Conservation (phyloP, 92 coral and sea anemone genomes). For the Bergia sp. region DNA sequence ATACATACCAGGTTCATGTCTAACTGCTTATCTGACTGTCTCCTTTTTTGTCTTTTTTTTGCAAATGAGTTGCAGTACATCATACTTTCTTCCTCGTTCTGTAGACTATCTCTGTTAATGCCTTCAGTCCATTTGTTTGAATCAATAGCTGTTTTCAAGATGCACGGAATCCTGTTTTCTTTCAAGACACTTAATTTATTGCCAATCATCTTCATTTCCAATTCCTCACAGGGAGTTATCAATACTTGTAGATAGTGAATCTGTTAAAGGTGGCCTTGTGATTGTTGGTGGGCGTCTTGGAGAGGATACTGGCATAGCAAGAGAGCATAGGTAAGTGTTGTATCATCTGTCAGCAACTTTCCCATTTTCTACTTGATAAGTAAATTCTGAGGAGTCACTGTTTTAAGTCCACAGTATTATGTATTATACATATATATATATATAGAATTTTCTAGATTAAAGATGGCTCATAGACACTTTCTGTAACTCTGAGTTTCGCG, state of each 20-base stretch:
- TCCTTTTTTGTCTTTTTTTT: not conserved
- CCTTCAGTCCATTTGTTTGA: not conserved
- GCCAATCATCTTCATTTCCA: not conserved
- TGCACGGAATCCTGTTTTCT: not conserved
- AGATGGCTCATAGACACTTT: too few relatives aligned
- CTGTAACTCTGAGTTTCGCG: too few relatives aligned
- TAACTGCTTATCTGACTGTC: not conserved
- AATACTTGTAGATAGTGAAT: conserved; percentile 49
- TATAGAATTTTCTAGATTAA: too few relatives aligned
- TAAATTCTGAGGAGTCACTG: too few relatives aligned
- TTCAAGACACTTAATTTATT: not conserved
- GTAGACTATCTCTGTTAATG: too few relatives aligned
- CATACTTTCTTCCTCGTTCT: too few relatives aligned
- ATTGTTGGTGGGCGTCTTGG: conserved; percentile 80
- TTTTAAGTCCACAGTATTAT: too few relatives aligned
- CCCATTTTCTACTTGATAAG: too few relatives aligned
- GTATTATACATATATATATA: too few relatives aligned
- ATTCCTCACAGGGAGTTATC: conserved; percentile 76
- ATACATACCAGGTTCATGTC: not conserved
- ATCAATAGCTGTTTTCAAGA: not conserved
- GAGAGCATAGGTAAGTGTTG: conserved; percentile 38
- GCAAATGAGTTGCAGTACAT: not conserved
- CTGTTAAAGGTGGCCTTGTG: conserved; percentile 74
- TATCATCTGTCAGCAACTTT: not conserved
- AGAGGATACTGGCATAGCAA: conserved; percentile 42